Conservation (phyloP, 2,888 invertebrate species). For the Tineola bisselliella region DNA sequence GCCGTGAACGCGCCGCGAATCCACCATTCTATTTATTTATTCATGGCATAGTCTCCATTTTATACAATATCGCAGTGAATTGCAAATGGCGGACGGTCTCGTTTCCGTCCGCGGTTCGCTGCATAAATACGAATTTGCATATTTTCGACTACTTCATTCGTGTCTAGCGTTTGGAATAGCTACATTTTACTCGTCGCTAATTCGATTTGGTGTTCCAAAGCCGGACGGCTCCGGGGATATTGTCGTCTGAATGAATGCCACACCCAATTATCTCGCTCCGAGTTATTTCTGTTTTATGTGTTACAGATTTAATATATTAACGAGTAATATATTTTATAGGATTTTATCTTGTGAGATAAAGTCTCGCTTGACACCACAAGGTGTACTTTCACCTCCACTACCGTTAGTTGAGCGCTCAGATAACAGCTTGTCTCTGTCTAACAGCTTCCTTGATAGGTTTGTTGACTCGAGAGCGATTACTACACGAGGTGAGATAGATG, state of each 20-base stretch:
- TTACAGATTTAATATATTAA: neutral
- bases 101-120: slow-evolving; percentile 42
- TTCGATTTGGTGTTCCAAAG: neutral
- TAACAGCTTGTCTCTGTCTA: slow-evolving; percentile 28
- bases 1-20: slow-evolving; percentile 51
- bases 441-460: slow-evolving; percentile 18
- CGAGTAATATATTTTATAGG: neutral
- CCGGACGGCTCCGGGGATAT: neutral
- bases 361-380: slow-evolving; percentile 11
- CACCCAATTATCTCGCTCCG: neutral
- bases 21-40: slow-evolving; percentile 40
- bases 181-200: slow-evolving; percentile 7
- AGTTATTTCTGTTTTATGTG: neutral
- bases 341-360: neutral
- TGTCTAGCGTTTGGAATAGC: slow-evolving; percentile 16
- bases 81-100: slow-evolving; percentile 46
- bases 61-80: slow-evolving; percentile 47
- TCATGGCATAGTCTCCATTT: slow-evolving; percentile 43
- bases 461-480: slow-evolving; percentile 7
- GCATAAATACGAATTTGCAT: slow-evolving; percentile 48
- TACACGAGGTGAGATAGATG: neutral
- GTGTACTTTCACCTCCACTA: slow-evolving; percentile 56
- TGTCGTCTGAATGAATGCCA: neutral
- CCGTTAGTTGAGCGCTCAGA: slow-evolving; percentile 36
- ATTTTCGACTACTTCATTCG: slow-evolving; percentile 29